Percentiles rank a stretch among this genome's conserved stretches.
Conservation (phyloP, 2,113 vertebrate genomes). For the Sprattus sprattus region DNA sequence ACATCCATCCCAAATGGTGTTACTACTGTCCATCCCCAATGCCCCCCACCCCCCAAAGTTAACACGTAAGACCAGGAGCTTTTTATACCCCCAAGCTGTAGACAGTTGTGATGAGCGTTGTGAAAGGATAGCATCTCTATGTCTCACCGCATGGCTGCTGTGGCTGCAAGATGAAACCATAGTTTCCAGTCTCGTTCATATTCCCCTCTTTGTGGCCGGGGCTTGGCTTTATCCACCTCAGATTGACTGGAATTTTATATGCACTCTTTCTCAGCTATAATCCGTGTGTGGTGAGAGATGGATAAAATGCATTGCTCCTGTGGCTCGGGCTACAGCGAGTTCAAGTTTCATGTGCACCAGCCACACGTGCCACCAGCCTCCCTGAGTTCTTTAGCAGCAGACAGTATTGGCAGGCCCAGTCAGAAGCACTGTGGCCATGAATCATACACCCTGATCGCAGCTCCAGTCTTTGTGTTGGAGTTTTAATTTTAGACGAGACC, state of each 20-base stretch:
- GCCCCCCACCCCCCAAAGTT: slow-evolving; percentile 23
- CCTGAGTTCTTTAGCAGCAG: not conserved
- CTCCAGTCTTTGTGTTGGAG: not conserved
- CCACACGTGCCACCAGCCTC: not conserved
- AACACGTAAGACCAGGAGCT: slow-evolving; percentile 30
- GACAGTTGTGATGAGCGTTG: slow-evolving; percentile 17
- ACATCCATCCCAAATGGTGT: not conserved
- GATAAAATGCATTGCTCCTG: not conserved
- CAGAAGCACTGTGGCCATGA: not conserved
- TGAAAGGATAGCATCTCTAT: slow-evolving; percentile 1
- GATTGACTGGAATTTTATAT: not conserved
- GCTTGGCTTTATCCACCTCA: slow-evolving; percentile 2
- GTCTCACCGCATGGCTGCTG: slow-evolving; percentile 16
- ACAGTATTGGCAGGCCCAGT: not conserved
- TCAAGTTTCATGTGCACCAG: too few relatives aligned
- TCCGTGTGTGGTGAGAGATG: slow-evolving; percentile 5
- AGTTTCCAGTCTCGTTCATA: slow-evolving; percentile 30
- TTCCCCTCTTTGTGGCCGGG: slow-evolving; percentile 7
- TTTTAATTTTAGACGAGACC: not conserved
- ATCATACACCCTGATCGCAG: not conserved
- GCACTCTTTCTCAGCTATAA: not conserved
- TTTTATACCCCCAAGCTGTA: slow-evolving; percentile 27
- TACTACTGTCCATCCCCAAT: not conserved
- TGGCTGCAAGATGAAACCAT: slow-evolving; percentile 7
- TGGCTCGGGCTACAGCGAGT: not conserved